Evolutionary conservation across 2,888 invertebrate species (phyloP), one percentile per base, ranked within the genome.

Genomic region (Ephialtes manifestator): DNA sequence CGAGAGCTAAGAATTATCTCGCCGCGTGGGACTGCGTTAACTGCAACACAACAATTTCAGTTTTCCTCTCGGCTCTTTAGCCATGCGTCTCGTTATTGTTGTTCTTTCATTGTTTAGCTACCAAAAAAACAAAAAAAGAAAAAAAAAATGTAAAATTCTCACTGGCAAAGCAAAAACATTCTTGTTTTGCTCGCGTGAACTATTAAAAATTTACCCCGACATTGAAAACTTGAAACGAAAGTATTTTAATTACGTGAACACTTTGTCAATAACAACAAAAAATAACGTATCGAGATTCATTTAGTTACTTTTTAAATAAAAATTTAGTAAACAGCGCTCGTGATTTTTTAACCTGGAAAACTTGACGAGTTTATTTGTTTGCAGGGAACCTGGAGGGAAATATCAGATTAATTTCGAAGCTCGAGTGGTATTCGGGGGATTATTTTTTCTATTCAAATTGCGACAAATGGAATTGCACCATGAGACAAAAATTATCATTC

Each of bases 1-100:
- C 60, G 60, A 63, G 60, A 71, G 48, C 48, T 46, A 2, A 51
- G 31, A 18, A 75, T 63, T 63, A 51, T 65, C 65, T 65, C 51
- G 15, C 35, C 51, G 15, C 35, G 24, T n/a, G 35, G 0, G 10
- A 13, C 8, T 63, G 60, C 4, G n/a, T 13, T 55, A n/a, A 55
- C 4, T 15, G n/a, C 53, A 51, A 70, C 18, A 53, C 18, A 28
- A 70, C 4, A 70, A 51, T 70, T 48, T 51, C 1, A 2, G 1
- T 28, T 70, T n/a, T 13, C 8, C 15, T 51, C 51, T 70, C 31
- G 15, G 4, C 28, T n/a, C n/a, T 51, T 39, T 63, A 35, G 53
- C 20, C 48, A 48, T n/a, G 28, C 58, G 58, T 28, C 28, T 58
- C 58, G 58, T 58, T 31, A 58, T 55, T 55, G 1, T 58, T 58